These are phyloP conservation scores for Lytechinus pictus DNA, from an alignment of 35 echinoderm and acorn worm species.

Conservation along the genomic window DNA sequence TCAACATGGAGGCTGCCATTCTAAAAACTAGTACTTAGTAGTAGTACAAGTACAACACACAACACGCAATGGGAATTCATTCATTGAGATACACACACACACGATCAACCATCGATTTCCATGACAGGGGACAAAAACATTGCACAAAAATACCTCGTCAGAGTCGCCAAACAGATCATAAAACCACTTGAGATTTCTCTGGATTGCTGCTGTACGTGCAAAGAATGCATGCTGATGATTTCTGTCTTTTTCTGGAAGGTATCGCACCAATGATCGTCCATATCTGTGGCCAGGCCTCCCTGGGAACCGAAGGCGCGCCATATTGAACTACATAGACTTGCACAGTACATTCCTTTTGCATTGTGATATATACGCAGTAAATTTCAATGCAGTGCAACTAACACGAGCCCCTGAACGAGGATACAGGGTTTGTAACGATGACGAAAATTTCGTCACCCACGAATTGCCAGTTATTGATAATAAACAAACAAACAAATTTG, in stretches of 20 bases:
- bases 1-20: too few species aligned
- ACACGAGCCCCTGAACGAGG: not conserved
- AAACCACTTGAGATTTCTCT: slow-evolving; percentile 90
- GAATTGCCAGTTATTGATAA: not conserved
- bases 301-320: slow-evolving; percentile 90
- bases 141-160: slow-evolving; percentile 78
- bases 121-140: too few species aligned
- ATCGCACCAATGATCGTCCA: slow-evolving; percentile 82
- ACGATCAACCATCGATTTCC: not conserved
- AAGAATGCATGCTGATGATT: slow-evolving; percentile 73
- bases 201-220: slow-evolving; percentile 83
- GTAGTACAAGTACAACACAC: not conserved
- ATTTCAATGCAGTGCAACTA: not conserved
- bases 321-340: slow-evolving; percentile 55
- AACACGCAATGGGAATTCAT: not conserved
- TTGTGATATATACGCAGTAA: too few species aligned
- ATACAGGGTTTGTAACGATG: not conserved
- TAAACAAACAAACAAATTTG: too few species aligned
- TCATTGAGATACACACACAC: not conserved
- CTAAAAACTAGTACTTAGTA: too few species aligned
- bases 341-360: slow-evolving; percentile 8
- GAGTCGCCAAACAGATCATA: slow-evolving; percentile 95
- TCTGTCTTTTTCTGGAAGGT: slow-evolving; percentile 78
- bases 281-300: slow-evolving; percentile 91
- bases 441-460: not conserved